A percentile compares a stretch with the other conserved stretches of the same genome.
Evolutionary conservation across 2,797 vertebrate genomes (phyloP).

Genomic region (Falco rusticolus): DNA sequence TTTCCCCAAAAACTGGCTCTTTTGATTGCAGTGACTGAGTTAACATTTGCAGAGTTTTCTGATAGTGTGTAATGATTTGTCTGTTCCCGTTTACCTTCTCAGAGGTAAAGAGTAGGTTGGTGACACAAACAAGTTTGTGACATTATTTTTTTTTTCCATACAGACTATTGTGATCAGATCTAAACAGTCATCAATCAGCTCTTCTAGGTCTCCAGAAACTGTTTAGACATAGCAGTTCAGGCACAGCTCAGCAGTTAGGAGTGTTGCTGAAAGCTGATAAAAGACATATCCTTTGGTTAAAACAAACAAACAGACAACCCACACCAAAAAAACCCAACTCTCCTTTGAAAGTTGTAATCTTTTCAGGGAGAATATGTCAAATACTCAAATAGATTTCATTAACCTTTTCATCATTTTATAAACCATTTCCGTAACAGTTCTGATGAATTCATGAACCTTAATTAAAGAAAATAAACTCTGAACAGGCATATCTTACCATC

Average conservation of each 20-base stretch:
- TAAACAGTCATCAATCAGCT: neutral
- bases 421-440: neutral
- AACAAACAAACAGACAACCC: neutral
- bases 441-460: neutral
- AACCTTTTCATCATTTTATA: neutral
- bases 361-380: neutral
- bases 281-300: neutral
- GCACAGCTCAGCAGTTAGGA: neutral
- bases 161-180: neutral
- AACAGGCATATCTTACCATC: neutral
- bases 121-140: rapidly evolving
- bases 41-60: neutral
- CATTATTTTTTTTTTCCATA: neutral
- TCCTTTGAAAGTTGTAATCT: neutral
- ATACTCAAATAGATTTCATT: neutral
- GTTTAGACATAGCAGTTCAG: neutral
- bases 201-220: neutral
- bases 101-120: neutral
- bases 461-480: neutral
- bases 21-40: neutral
- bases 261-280: neutral
- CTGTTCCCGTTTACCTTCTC: neutral
- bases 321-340: neutral
- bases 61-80: neutral
- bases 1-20: neutral